phyloP scores from a whole-genome alignment of 1,140 invertebrate genomes.

The Drosophila rufa region DNA sequence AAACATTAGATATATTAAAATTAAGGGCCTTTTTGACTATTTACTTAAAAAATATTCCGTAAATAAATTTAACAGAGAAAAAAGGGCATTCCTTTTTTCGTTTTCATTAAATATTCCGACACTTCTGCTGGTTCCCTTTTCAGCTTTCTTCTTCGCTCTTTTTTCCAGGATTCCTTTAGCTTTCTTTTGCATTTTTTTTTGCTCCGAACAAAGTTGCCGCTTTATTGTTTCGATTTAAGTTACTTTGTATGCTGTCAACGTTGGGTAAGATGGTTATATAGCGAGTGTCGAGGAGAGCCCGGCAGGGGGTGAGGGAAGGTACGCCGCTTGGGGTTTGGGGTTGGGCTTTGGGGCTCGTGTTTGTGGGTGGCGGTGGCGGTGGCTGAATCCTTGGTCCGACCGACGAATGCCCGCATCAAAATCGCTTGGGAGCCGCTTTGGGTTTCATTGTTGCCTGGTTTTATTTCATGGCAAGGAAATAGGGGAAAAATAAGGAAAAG shows the following conservation, averaged over 20 bases:
- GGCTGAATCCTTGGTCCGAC: constrained; percentile 35
- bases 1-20: neutral
- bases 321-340: constrained; percentile 6
- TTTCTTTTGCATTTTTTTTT: constrained; percentile 72
- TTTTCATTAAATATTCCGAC: neutral
- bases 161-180: constrained; percentile 41
- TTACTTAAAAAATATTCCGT: neutral
- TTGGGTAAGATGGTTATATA: constrained; percentile 62
- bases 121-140: constrained; percentile 44
- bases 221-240: constrained; percentile 85
- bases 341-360: constrained; percentile 8
- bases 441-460: constrained; percentile 80
- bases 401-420: constrained; percentile 68
- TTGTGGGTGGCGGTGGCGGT: constrained; percentile 17
- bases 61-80: neutral
- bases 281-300: constrained; percentile 27
- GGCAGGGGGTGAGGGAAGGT: constrained; percentile 3
- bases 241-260: constrained; percentile 85
- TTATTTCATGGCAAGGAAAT: constrained; percentile 67
- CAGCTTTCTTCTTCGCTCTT: constrained; percentile 47
- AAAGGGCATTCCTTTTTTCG: constrained; percentile 16
- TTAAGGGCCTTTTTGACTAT: neutral
- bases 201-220: constrained; percentile 76
- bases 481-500: neutral
- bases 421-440: constrained; percentile 80